phyloP scores from a whole-genome alignment of 2,113 vertebrate genomes.

The Epinephelus fuscoguttatus region DNA sequence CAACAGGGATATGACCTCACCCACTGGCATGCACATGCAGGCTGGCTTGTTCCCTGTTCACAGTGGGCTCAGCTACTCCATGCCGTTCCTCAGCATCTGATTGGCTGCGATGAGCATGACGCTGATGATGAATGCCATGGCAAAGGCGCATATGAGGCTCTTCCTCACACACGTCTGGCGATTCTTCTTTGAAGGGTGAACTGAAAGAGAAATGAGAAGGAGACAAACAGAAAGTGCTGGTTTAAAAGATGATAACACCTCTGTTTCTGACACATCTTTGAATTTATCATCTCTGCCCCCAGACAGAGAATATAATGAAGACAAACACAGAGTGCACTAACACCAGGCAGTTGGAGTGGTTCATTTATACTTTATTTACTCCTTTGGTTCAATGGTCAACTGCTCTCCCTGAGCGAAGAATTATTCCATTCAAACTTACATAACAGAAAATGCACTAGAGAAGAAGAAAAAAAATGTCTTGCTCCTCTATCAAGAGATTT shows the following conservation, averaged over 20 bases:
- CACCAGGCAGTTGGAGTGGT: neutral
- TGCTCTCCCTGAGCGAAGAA: neutral
- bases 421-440: neutral
- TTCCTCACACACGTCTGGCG: constrained; percentile 98
- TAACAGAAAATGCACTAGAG: no score
- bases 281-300: neutral
- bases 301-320: constrained; percentile 11
- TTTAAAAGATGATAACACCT: neutral
- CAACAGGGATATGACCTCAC: constrained; percentile 81
- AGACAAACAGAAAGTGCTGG: neutral
- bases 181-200: constrained; percentile 98
- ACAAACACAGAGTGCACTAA: neutral
- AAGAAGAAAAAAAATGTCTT: neutral
- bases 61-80: constrained; percentile 92
- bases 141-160: constrained; percentile 99
- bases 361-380: constrained; percentile 13
- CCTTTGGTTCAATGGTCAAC: neutral
- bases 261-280: neutral
- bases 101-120: constrained; percentile 99
- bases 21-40: constrained; percentile 92
- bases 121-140: constrained; percentile 99
- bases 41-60: constrained; percentile 78
- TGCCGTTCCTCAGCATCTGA: constrained; percentile 99
- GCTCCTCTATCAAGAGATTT: neutral
- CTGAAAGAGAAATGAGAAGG: constrained; percentile 75